Conservation (phyloP, 2,888 invertebrate species). For the Mellilla xanthometata region DNA sequence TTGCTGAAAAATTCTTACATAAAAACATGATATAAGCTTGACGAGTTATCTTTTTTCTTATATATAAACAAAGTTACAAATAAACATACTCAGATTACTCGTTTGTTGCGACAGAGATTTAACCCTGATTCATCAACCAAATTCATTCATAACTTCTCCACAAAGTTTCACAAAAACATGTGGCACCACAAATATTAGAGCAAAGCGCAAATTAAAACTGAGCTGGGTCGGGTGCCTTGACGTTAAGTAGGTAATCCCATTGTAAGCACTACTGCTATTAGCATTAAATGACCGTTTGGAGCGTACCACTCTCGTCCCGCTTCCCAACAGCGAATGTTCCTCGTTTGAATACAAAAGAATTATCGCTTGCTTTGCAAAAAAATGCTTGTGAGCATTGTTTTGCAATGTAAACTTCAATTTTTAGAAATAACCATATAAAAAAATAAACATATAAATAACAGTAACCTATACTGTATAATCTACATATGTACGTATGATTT, state of each 20-base stretch:
- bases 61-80: too few species aligned
- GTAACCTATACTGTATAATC: too few species aligned
- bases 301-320: slow-evolving; percentile 39
- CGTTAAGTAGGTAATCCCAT: slow-evolving; percentile 56
- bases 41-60: too few species aligned
- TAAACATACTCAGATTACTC: too few species aligned
- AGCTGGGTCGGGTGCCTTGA: slow-evolving; percentile 37
- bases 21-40: too few species aligned
- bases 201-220: slow-evolving; percentile 40
- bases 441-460: too few species aligned
- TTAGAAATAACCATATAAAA: too few species aligned
- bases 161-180: slow-evolving; percentile 10
- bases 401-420: background rate
- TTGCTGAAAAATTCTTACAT: too few species aligned
- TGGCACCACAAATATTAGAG: slow-evolving; percentile 23
- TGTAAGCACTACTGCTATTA: slow-evolving; percentile 63
- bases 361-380: slow-evolving; percentile 21
- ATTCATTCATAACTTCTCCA: slow-evolving; percentile 1
- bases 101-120: too few species aligned
- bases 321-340: slow-evolving; percentile 29
- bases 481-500: too few species aligned
- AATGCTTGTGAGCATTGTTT: background rate
- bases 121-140: too few species aligned
- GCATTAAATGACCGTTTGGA: slow-evolving; percentile 60
- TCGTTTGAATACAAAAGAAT: slow-evolving; percentile 19